Percentiles rank a stretch among this genome's conserved stretches.
These are phyloP conservation scores for Phrynocephalus guinanensis DNA, from an alignment of 2,797 vertebrate genomes.

Conservation along the genomic window DNA sequence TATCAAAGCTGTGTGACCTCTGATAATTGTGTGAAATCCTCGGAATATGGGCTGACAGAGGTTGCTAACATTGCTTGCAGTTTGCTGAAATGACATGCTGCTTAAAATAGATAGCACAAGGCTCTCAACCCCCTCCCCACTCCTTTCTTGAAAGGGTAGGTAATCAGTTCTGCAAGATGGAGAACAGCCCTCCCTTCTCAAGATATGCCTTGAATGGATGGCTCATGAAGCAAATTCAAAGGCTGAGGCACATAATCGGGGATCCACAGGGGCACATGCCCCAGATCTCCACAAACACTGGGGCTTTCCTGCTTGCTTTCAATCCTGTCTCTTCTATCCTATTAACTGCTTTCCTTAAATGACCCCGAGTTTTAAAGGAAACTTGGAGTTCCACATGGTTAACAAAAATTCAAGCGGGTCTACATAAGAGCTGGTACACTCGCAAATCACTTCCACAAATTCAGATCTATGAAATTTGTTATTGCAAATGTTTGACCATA, in stretches of 20 bases:
- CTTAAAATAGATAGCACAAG: conserved; percentile 54
- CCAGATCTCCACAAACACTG: not conserved
- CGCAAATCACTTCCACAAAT: not conserved
- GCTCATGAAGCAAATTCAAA: conserved; percentile 45
- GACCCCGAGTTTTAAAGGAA: not conserved
- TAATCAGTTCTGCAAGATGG: conserved; percentile 41
- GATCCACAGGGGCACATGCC: not conserved
- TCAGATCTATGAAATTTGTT: not conserved
- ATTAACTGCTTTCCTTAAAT: not conserved
- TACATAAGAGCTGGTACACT: not conserved
- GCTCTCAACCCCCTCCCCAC: not conserved
- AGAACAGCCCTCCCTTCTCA: conserved; percentile 44
- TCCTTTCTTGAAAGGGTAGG: conserved; percentile 49
- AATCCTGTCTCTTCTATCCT: not conserved
- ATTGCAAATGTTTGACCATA: not conserved
- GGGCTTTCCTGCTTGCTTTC: not conserved
- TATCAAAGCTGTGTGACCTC: conserved; percentile 59
- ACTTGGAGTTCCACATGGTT: no score
- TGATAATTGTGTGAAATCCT: conserved; percentile 57
- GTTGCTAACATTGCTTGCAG: conserved; percentile 52
- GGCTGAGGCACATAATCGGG: conserved; percentile 33
- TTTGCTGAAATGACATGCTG: conserved; percentile 52
- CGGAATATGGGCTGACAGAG: conserved; percentile 47
- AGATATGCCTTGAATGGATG: conserved; percentile 40
- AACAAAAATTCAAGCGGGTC: not conserved